Evolutionary conservation across 2,113 vertebrate species (phyloP).

Genomic region (Platichthys flesus): DNA sequence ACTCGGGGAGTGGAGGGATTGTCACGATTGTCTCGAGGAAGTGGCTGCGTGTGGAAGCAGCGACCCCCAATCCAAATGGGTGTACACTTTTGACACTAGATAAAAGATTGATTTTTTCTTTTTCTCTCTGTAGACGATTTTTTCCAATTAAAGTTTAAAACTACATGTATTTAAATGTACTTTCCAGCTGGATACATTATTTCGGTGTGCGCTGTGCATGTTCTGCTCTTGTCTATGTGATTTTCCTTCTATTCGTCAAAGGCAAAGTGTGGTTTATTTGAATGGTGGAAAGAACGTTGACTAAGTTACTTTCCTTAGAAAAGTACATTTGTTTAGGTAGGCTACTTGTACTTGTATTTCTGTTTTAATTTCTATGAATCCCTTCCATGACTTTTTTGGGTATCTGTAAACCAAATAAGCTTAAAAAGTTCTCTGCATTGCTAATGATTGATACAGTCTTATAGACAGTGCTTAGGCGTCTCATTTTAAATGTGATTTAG

Average conservation of each 20-base stretch:
- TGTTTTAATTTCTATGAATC: background rate
- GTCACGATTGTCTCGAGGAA: background rate
- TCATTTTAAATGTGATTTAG: too few relatives aligned
- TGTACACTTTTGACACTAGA: constrained; percentile 33
- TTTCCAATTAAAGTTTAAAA: background rate
- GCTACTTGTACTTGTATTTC: too few relatives aligned
- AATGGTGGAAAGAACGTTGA: background rate
- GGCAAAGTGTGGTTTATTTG: background rate
- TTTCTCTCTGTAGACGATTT: background rate
- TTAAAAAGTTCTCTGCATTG: too few relatives aligned
- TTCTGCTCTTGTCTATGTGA: background rate
- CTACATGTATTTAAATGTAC: background rate
- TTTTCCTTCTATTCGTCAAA: too few relatives aligned
- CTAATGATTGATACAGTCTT: too few relatives aligned
- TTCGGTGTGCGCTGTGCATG: background rate
- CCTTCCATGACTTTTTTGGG: background rate
- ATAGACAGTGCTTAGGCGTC: too few relatives aligned
- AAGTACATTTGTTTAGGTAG: background rate
- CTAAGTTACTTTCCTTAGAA: background rate
- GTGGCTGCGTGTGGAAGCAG: constrained; percentile 29
- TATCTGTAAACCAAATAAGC: background rate
- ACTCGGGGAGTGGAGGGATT: too few relatives aligned
- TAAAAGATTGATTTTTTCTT: constrained; percentile 33
- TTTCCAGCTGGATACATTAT: background rate
- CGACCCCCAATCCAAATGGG: constrained; percentile 51